phyloP scores from a whole-genome alignment of 2,888 invertebrate genomes.

The Crossocerus cetratus region DNA sequence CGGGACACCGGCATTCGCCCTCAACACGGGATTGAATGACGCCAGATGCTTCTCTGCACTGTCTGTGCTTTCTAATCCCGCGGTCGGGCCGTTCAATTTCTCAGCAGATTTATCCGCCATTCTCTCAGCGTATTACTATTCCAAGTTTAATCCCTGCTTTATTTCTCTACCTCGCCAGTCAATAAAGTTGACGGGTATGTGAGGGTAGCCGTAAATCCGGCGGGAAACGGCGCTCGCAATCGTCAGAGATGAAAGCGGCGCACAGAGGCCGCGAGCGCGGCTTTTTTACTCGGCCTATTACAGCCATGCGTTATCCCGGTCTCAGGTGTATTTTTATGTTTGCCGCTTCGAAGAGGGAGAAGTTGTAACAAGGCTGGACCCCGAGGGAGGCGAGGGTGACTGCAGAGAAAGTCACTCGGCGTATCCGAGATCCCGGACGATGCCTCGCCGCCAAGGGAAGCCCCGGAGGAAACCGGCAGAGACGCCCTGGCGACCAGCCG shows the following conservation, averaged over 20 bases:
- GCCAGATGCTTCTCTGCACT: too few species aligned
- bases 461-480: neutral
- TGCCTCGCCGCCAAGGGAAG: neutral
- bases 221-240: neutral
- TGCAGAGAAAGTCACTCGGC: conserved; percentile 54
- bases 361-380: conserved; percentile 58
- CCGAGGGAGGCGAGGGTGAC: conserved; percentile 41
- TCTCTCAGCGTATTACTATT: too few species aligned
- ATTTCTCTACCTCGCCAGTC: too few species aligned
- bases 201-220: neutral
- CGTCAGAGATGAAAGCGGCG: neutral
- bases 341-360: conserved; percentile 43
- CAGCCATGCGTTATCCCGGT: conserved; percentile 45
- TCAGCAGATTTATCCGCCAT: too few species aligned
- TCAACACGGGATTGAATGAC: too few species aligned
- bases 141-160: too few species aligned
- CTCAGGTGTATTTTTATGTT: conserved; percentile 63
- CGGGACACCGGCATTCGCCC: conserved; percentile 55
- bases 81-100: too few species aligned
- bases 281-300: conserved; percentile 49
- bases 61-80: too few species aligned
- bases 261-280: neutral
- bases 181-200: too few species aligned
- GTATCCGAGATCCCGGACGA: conserved; percentile 33
- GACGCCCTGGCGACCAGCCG: neutral